phyloP scores from a whole-genome alignment of 2,113 vertebrate genomes.

The Carlito syrichta region DNA sequence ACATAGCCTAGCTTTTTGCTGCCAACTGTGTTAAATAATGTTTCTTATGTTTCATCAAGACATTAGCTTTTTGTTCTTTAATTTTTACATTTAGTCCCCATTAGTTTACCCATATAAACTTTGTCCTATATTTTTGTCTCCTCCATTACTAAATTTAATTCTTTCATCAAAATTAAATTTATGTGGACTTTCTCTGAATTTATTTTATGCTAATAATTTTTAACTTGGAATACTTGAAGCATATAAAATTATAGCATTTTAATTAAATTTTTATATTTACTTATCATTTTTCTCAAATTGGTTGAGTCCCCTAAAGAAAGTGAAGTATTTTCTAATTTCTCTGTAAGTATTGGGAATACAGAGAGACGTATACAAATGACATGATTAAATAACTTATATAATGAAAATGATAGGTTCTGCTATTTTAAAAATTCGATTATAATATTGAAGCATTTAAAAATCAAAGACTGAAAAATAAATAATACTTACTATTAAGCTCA shows the following conservation, averaged over 20 bases:
- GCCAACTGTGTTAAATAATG: background rate
- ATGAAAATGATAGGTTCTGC: background rate
- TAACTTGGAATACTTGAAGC: background rate
- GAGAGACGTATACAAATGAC: background rate
- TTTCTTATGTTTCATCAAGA: background rate
- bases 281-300: background rate
- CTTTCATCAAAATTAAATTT: background rate
- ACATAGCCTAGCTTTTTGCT: background rate
- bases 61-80: background rate
- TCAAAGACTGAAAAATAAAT: background rate
- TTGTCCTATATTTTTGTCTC: background rate
- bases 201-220: background rate
- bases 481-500: slow-evolving; percentile 85
- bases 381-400: background rate
- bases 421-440: background rate
- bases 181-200: background rate
- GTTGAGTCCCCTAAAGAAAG: background rate
- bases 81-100: background rate
- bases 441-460: background rate
- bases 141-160: background rate
- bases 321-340: background rate
- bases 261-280: background rate
- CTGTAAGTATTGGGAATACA: background rate
- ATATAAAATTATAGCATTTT: background rate
- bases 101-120: background rate